phyloP scores from a whole-genome alignment of 2,797 vertebrate genomes.

The Thaleichthys pacificus region DNA sequence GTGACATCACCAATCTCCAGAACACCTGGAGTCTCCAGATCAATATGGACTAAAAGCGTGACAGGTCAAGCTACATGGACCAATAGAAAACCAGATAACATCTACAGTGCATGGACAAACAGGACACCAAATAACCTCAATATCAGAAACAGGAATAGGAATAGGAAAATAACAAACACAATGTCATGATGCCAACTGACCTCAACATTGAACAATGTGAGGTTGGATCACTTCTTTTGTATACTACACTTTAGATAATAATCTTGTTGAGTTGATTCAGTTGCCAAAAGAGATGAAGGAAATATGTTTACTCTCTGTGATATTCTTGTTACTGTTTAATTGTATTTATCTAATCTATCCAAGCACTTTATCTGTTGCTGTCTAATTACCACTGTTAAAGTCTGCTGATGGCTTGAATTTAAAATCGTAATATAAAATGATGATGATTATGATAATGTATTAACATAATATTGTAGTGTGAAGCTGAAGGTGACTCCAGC shows the following conservation, averaged over 20 bases:
- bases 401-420: no score
- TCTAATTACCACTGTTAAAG: neutral
- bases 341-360: neutral
- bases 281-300: neutral
- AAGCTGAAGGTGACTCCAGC: neutral
- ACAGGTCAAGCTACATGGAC: neutral
- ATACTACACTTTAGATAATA: neutral
- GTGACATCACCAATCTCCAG: slow-evolving; percentile 9
- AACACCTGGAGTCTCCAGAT: slow-evolving; percentile 10
- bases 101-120: neutral
- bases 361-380: neutral
- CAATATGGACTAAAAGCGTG: neutral
- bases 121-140: neutral
- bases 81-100: neutral
- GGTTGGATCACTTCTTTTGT: neutral
- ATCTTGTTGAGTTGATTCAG: neutral
- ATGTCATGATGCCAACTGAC: neutral
- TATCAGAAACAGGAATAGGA: neutral
- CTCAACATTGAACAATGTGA: neutral
- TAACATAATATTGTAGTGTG: neutral
- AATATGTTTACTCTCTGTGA: neutral
- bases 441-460: neutral
- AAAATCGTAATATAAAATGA: no score
- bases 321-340: neutral
- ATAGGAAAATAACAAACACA: neutral